Evolutionary conservation across 2,797 vertebrate species (phyloP).

Genomic region (Pampus argenteus): DNA sequence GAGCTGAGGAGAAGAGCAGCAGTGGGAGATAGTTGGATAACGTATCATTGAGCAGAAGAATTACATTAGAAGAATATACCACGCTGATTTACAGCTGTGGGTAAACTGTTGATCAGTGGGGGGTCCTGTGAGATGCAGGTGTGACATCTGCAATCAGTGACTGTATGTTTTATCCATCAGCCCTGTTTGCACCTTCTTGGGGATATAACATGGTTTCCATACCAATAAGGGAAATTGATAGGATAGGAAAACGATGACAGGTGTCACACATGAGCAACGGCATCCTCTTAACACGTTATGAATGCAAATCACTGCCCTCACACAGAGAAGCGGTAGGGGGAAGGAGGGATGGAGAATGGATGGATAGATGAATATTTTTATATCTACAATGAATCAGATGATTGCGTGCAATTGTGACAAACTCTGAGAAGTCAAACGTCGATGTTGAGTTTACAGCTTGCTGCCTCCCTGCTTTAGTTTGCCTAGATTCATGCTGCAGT

Average conservation of each 20-base stretch:
- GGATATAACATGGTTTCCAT: conserved; percentile 37
- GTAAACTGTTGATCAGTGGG: too few relatives aligned
- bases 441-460: too few relatives aligned
- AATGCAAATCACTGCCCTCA: conserved; percentile 48
- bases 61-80: conserved; percentile 6
- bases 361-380: background rate
- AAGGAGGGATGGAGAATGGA: background rate
- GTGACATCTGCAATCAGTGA: conserved; percentile 59
- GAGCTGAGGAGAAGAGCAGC: background rate
- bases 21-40: background rate
- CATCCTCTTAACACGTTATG: conserved; percentile 25
- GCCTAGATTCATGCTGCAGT: background rate
- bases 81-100: too few relatives aligned
- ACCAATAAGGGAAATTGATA: conserved; percentile 48
- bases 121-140: conserved; percentile 14
- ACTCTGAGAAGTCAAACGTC: background rate
- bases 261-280: conserved; percentile 30
- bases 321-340: background rate
- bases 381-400: background rate
- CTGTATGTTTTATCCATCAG: conserved; percentile 61
- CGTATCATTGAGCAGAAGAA: background rate
- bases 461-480: too few relatives aligned
- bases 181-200: conserved; percentile 1
- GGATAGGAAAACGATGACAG: conserved; percentile 31
- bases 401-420: too few relatives aligned